A percentile compares a stretch with the other conserved stretches of the same genome.
Evolutionary conservation across 1,140 invertebrate species (phyloP).

Genomic region (Brachionus rubens): DNA sequence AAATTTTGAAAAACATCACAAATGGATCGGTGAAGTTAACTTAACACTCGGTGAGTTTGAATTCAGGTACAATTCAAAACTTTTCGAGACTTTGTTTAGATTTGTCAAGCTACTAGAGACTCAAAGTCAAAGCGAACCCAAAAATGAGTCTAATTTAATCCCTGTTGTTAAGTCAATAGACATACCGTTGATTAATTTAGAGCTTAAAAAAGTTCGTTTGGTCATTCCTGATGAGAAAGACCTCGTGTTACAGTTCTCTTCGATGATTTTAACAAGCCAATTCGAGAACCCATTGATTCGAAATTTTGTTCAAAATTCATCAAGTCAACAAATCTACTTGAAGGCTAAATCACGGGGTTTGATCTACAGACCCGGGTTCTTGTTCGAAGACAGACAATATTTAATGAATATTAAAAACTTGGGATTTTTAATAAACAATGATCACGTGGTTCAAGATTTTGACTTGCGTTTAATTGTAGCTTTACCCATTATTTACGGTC

Average conservation of each 20-base stretch:
- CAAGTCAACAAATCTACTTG: not conserved
- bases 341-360: not conserved
- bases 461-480: not conserved
- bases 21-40: not conserved
- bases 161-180: not conserved
- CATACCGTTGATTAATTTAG: not conserved
- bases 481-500: slow-evolving; percentile 1
- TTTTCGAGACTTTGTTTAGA: not conserved
- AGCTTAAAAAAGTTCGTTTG: not conserved
- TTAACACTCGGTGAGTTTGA: not conserved
- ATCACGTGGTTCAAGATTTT: not conserved
- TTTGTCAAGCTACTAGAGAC: not conserved
- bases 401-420: not conserved
- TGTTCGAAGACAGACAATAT: slow-evolving; percentile 42
- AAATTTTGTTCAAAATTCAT: slow-evolving; percentile 21
- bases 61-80: not conserved
- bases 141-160: not conserved
- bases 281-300: slow-evolving; percentile 25
- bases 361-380: slow-evolving; percentile 20
- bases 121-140: too few relatives aligned
- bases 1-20: slow-evolving; percentile 10
- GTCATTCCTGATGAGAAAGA: not conserved
- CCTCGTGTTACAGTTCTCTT: not conserved
- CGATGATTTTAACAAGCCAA: not conserved
- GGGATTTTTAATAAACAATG: not conserved